Base-by-base conservation (phyloP, 2,113 vertebrate species). In the Reinhardtius hippoglossoides region DNA sequence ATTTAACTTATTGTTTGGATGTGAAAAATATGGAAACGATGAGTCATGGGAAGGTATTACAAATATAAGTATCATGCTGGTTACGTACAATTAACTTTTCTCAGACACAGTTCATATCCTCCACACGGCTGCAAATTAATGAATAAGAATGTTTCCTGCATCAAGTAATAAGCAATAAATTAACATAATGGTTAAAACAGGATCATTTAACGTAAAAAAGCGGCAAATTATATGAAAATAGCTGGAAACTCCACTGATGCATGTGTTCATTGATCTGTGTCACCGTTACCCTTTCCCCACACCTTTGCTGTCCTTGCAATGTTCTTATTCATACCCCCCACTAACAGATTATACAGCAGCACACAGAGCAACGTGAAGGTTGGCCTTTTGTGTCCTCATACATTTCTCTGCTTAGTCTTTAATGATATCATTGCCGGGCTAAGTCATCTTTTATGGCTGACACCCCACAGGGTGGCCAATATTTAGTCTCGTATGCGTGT, bases 361-460 rank as follows among this genome's bases (percentile, higher is more conserved):
- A 76, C 78, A 87, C 87, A 76, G 85, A 80, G 87, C 83, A 76
- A 79, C 40, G 72, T 85, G 84, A 82, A 82, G 84, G 80, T 84
- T 88, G 86, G 89, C 86, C 88, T 88, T 90, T 87, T 83, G 80
- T 87, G 83, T 91, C 85, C 77, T 84, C 82, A 69, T 87, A 68
- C 84, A 88, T 90, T 89, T 73, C 71, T 78, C 70, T 76, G 78
- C 81, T 88, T 85, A 83, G 70, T 89, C 90, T 90, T 89, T 92
- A 90, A 92, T 92, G 83, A 83, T 88, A 89, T 87, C 70, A 81
- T 78, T 82, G 76, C 68, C 56, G 44, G 76, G 78, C 83, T 68
- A 57, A 88, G 82, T 85, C 82, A 85, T 90, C 84, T 74, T 89
- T 89, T 82, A 89, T 66, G 77, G 71, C 74, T 76, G 87, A 88